phyloP scores from a whole-genome alignment of 2,888 invertebrate genomes.

The Lithodes maja region DNA sequence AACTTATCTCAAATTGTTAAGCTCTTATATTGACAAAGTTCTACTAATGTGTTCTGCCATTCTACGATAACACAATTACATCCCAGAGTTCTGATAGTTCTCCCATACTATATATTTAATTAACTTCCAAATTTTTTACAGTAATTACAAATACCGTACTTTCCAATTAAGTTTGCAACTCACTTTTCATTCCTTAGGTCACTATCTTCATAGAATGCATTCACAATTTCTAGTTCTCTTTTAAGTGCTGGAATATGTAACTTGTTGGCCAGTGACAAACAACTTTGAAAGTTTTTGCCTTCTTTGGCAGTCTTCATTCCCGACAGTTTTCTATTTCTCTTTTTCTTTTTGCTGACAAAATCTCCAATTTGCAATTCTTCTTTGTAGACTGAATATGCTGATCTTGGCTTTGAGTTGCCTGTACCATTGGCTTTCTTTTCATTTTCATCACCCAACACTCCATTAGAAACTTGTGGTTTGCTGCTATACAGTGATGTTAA shows the following conservation, averaged over 20 bases:
- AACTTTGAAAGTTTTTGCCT: neutral
- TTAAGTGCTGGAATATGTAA: slow-evolving; percentile 39
- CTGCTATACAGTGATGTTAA: neutral
- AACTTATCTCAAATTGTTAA: too few relatives aligned
- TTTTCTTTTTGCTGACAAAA: slow-evolving; percentile 27
- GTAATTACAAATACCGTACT: too few relatives aligned
- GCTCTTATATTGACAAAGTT: too few relatives aligned
- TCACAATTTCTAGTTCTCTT: slow-evolving; percentile 15
- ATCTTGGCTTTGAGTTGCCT: slow-evolving; percentile 6
- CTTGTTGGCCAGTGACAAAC: slow-evolving; percentile 30
- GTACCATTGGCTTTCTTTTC: too few relatives aligned
- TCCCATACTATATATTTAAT: too few relatives aligned
- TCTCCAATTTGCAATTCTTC: slow-evolving; percentile 13
- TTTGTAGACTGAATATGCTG: neutral
- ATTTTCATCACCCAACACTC: slow-evolving; percentile 8
- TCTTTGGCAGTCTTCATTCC: neutral
- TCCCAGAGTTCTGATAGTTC: too few relatives aligned
- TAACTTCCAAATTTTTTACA: too few relatives aligned
- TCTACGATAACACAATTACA: too few relatives aligned
- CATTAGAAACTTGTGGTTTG: neutral
- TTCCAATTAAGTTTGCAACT: too few relatives aligned
- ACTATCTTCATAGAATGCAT: slow-evolving; percentile 21
- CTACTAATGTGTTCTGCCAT: too few relatives aligned
- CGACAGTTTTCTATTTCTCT: slow-evolving; percentile 27
- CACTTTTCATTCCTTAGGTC: neutral